Percentiles rank a stretch among this genome's conserved stretches.
These are phyloP conservation scores for Crenuchus spilurus DNA, from an alignment of 2,797 vertebrate species.

Conservation along the genomic window DNA sequence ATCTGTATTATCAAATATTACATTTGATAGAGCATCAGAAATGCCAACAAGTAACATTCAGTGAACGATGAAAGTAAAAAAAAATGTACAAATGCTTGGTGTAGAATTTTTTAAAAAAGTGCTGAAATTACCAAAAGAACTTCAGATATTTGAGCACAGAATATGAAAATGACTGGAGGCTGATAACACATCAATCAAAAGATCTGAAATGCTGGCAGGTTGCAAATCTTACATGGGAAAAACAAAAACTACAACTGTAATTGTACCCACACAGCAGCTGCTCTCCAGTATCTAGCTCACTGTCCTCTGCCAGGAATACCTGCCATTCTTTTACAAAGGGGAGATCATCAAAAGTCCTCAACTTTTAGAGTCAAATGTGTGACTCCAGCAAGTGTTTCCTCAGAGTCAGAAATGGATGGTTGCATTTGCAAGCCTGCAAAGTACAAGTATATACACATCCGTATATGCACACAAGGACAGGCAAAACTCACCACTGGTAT, in stretches of 20 bases:
- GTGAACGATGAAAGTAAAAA: too few species aligned
- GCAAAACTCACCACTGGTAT: neutral
- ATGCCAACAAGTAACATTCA: neutral
- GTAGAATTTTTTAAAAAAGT: too few species aligned
- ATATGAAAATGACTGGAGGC: too few species aligned
- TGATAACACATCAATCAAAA: too few species aligned
- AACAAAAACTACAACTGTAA: neutral
- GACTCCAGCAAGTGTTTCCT: constrained; percentile 43
- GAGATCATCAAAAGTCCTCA: constrained; percentile 41
- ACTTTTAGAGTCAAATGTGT: constrained; percentile 64
- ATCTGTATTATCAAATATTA: neutral
- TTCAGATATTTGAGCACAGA: too few species aligned
- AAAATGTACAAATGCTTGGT: too few species aligned
- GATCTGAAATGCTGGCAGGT: too few species aligned
- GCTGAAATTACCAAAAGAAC: too few species aligned
- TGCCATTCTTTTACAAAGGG: constrained; percentile 50
- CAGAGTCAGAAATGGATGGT: constrained; percentile 27
- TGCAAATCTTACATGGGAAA: neutral
- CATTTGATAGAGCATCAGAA: neutral
- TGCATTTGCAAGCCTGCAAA: constrained; percentile 18
- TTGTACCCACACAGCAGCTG: neutral
- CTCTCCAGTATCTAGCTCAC: neutral
- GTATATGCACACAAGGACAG: neutral
- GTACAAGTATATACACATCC: neutral
- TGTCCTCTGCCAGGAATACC: constrained; percentile 15